A percentile compares a stretch with the other conserved stretches of the same genome.
Conservation (phyloP, 2,113 vertebrate genomes). For the Scophthalmus maximus region DNA sequence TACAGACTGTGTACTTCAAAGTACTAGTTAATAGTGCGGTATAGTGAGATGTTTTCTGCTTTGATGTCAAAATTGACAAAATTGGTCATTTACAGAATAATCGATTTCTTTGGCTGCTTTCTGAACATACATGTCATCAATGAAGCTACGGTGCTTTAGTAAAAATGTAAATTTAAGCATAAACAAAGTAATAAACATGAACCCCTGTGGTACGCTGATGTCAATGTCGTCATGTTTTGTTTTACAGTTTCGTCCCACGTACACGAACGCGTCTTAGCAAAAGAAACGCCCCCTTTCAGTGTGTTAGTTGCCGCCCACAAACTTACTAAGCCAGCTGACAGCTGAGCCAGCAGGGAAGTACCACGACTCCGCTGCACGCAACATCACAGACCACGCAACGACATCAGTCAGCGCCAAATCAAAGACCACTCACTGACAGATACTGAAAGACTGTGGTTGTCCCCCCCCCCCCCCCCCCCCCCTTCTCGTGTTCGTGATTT, state of each 20-base stretch:
- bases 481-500: no score
- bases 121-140: no score
- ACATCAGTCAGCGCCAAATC: not conserved
- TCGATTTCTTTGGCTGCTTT: no score
- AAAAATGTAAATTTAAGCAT: no score
- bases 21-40: no score
- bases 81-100: no score
- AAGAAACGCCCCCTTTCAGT: slow-evolving; percentile 15
- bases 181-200: no score
- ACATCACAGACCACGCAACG: not conserved
- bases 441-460: not conserved
- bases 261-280: not conserved
- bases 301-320: slow-evolving; percentile 58
- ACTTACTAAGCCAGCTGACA: slow-evolving; percentile 70
- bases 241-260: not conserved
- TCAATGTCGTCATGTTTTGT: not conserved
- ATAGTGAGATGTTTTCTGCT: no score
- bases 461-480: not conserved
- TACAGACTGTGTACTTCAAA: no score
- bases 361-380: not conserved
- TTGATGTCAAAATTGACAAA: no score
- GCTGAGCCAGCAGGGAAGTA: slow-evolving; percentile 42
- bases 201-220: no score
- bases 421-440: not conserved
- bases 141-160: no score